Conservation (phyloP, 1,140 invertebrate species). For the Acromyrmex charruanus region DNA sequence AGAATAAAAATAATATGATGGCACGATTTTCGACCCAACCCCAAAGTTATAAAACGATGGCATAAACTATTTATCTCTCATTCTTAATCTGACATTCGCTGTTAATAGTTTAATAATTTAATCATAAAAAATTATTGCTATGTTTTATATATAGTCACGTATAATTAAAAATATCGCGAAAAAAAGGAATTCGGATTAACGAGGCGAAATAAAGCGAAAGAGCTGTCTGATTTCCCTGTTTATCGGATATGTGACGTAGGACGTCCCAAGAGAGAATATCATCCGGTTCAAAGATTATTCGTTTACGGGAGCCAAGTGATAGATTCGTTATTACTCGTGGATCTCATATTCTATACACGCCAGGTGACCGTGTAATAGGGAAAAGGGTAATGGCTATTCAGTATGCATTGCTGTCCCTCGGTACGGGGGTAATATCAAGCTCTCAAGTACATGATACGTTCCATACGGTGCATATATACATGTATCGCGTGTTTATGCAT, state of each 20-base stretch:
- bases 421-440: constrained; percentile 80
- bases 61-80: not conserved
- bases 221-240: not conserved
- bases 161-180: constrained; percentile 12
- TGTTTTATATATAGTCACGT: not conserved
- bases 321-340: constrained; percentile 83
- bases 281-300: constrained; percentile 23
- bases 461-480: constrained; percentile 65
- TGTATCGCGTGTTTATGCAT: constrained; percentile 47
- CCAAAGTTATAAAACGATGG: constrained; percentile 2
- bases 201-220: not conserved
- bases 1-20: not conserved
- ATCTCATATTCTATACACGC: constrained; percentile 82
- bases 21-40: constrained; percentile 5
- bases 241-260: not conserved
- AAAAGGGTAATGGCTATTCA: constrained; percentile 83
- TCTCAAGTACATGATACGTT: constrained; percentile 81
- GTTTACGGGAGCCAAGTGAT: constrained; percentile 75
- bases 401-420: constrained; percentile 85
- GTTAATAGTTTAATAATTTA: not conserved
- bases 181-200: not conserved
- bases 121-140: not conserved
- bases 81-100: constrained; percentile 13
- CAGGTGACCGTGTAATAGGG: constrained; percentile 83
- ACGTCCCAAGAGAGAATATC: not conserved